These are phyloP conservation scores for Anarrhichthys ocellatus DNA, from an alignment of 2,113 vertebrate genomes.

Conservation along the genomic window DNA sequence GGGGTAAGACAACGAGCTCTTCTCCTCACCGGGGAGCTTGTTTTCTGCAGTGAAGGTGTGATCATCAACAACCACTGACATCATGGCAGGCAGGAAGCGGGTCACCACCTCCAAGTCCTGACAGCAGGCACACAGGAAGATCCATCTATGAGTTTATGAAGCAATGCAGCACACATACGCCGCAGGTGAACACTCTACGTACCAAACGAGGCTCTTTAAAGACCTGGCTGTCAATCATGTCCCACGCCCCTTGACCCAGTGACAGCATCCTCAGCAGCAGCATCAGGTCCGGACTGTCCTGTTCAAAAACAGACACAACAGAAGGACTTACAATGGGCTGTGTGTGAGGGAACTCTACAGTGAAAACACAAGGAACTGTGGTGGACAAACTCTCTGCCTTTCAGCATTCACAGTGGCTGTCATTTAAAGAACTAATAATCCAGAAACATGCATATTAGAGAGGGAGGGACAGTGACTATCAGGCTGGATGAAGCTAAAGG, in stretches of 20 bases:
- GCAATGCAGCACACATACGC: background rate
- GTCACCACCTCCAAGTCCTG: conserved; percentile 95
- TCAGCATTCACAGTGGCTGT: background rate
- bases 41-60: conserved; percentile 93
- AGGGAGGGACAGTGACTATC: background rate
- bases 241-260: conserved; percentile 96
- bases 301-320: conserved; percentile 29
- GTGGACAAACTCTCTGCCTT: background rate
- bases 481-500: no score
- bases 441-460: background rate
- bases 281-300: conserved; percentile 96
- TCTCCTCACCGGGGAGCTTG: conserved; percentile 93
- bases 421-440: background rate
- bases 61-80: conserved; percentile 97
- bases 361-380: background rate
- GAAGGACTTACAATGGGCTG: background rate
- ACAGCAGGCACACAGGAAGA: background rate
- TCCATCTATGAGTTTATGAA: background rate
- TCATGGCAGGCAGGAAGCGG: conserved; percentile 93
- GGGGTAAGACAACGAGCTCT: conserved; percentile 88
- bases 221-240: conserved; percentile 99
- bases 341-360: background rate
- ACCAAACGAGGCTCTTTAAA: conserved; percentile 98
- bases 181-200: conserved; percentile 16
- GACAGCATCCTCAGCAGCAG: conserved; percentile 94